Evolutionary conservation across 2,113 vertebrate species (phyloP).

Genomic region (Tragelaphus imberbis): DNA sequence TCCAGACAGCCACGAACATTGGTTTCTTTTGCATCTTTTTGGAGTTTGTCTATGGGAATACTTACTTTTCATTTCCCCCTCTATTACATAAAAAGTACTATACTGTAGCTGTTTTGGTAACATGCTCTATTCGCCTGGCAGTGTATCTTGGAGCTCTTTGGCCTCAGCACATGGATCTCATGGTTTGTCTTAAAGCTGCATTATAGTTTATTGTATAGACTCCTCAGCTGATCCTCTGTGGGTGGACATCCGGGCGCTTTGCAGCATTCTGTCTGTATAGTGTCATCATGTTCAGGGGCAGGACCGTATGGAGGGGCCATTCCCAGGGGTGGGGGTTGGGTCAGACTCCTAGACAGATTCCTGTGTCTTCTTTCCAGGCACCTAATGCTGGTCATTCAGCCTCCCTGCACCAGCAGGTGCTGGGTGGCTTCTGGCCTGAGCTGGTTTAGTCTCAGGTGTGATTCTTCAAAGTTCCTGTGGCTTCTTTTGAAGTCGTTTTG

Average conservation of each 20-base stretch:
- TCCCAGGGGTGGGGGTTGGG: neutral
- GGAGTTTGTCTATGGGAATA: neutral
- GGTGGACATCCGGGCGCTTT: neutral
- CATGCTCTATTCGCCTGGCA: neutral
- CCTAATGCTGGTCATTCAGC: neutral
- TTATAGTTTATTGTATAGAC: no score
- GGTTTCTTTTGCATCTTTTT: neutral
- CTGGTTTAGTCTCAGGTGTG: neutral
- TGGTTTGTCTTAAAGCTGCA: neutral
- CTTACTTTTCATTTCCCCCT: neutral
- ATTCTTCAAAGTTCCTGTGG: neutral
- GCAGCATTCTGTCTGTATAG: neutral
- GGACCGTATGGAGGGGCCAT: accelerated
- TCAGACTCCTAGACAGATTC: neutral
- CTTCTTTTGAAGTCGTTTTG: neutral
- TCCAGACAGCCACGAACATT: neutral
- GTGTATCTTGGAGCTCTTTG: neutral
- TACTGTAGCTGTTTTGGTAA: accelerated
- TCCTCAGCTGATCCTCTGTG: neutral
- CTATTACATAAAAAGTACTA: neutral
- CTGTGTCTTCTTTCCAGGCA: neutral
- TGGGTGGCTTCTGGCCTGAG: neutral
- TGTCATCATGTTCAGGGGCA: neutral
- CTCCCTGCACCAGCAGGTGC: neutral
- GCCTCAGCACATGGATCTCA: accelerated